These are phyloP conservation scores for Spodoptera frugiperda DNA, from an alignment of 1,140 invertebrate genomes.

Conservation along the genomic window DNA sequence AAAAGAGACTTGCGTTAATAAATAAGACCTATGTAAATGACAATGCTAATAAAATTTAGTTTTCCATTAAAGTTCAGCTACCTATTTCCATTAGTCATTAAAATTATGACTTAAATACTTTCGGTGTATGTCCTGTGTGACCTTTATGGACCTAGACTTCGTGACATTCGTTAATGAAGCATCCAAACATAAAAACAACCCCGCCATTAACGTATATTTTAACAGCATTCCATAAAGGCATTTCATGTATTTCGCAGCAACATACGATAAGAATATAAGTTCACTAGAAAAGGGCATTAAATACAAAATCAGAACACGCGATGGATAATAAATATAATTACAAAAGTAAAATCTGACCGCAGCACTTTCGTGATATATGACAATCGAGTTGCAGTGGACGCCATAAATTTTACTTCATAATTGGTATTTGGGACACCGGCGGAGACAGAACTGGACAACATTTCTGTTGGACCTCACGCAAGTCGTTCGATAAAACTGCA, in stretches of 20 bases:
- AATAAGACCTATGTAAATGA: too few relatives aligned
- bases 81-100: too few relatives aligned
- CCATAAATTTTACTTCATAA: conserved; percentile 50
- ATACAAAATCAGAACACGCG: conserved; percentile 41
- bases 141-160: too few relatives aligned
- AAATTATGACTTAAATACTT: too few relatives aligned
- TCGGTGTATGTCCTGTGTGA: too few relatives aligned
- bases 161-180: too few relatives aligned
- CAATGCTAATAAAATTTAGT: too few relatives aligned
- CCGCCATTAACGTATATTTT: too few relatives aligned
- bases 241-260: background rate
- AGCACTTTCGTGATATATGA: conserved; percentile 49
- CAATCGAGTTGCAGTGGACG: conserved; percentile 43
- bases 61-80: too few relatives aligned
- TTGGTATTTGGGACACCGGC: conserved; percentile 51
- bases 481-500: conserved; percentile 28
- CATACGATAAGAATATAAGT: background rate
- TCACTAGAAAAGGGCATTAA: conserved; percentile 8
- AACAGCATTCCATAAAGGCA: too few relatives aligned
- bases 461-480: conserved; percentile 38
- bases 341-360: conserved; percentile 41
- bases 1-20: background rate
- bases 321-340: conserved; percentile 44
- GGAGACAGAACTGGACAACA: conserved; percentile 25
- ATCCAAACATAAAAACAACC: too few relatives aligned